Conservation (phyloP, 2,888 invertebrate genomes). For the Napeogenes sylphis region DNA sequence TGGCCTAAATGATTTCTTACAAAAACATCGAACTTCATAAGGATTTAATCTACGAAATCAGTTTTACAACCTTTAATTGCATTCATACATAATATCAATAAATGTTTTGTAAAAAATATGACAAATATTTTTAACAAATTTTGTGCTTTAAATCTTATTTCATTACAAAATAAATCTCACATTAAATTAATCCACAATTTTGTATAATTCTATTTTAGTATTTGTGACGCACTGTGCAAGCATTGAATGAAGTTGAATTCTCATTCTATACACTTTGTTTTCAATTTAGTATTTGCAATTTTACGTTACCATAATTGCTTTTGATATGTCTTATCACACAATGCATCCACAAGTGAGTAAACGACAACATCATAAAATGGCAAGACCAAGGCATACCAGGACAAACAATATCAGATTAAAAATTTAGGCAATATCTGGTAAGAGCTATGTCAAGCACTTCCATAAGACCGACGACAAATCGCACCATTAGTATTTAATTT, state of each 20-base stretch:
- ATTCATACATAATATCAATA: constrained; percentile 29
- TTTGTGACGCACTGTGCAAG: background rate
- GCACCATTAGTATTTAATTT: constrained; percentile 71
- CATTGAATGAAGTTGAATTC: background rate
- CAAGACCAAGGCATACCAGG: constrained; percentile 67
- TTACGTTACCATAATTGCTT: constrained; percentile 52
- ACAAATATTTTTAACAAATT: constrained; percentile 7
- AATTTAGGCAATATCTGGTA: constrained; percentile 63
- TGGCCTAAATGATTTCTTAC: constrained; percentile 59
- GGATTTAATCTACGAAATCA: constrained; percentile 24
- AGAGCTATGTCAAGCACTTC: constrained; percentile 57
- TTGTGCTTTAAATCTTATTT: constrained; percentile 4
- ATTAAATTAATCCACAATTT: background rate
- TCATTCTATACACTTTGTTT: constrained; percentile 8
- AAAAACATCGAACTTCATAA: constrained; percentile 24
- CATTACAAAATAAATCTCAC: background rate
- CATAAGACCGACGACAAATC: constrained; percentile 70
- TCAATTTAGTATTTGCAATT: constrained; percentile 17
- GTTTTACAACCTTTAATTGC: constrained; percentile 32
- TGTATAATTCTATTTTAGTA: background rate
- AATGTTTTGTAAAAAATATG: constrained; percentile 20
- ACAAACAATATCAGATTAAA: constrained; percentile 59
- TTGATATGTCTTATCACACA: constrained; percentile 70
- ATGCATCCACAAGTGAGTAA: constrained; percentile 44
- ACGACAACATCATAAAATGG: constrained; percentile 43